phyloP scores from a whole-genome alignment of 2,888 invertebrate genomes.

The Geotrupes spiniger region DNA sequence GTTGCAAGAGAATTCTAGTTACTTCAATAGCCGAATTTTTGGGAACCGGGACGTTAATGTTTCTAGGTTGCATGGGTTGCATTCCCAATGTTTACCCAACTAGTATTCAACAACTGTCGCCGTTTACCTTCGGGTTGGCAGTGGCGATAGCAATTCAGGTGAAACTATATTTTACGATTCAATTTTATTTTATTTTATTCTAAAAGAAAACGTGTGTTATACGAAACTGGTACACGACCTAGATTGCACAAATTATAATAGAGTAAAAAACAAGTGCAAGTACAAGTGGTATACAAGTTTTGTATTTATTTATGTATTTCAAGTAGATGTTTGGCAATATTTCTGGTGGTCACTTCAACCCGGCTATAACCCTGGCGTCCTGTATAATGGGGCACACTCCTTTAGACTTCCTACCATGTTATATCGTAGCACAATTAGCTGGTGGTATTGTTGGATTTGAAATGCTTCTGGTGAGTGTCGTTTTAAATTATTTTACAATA shows the following conservation, averaged over 20 bases:
- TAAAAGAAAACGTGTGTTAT: too few relatives aligned
- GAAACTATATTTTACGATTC: too few relatives aligned
- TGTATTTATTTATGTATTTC: too few relatives aligned
- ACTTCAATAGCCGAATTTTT: constrained; percentile 66
- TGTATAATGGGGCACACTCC: constrained; percentile 58
- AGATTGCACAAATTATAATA: too few relatives aligned
- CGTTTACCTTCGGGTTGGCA: constrained; percentile 34
- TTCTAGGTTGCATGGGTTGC: constrained; percentile 74
- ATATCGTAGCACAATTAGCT: constrained; percentile 62
- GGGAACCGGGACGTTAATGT: constrained; percentile 64
- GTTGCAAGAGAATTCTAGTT: too few relatives aligned
- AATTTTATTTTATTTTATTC: too few relatives aligned
- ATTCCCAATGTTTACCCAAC: constrained; percentile 50
- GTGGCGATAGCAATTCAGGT: neutral
- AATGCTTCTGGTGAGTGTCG: constrained; percentile 54
- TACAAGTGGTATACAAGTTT: too few relatives aligned
- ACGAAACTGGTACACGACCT: too few relatives aligned
- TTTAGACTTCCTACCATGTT: constrained; percentile 55
- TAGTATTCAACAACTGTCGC: constrained; percentile 51
- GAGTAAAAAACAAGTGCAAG: too few relatives aligned
- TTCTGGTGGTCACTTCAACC: constrained; percentile 76
- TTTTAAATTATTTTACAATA: neutral
- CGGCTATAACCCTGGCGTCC: constrained; percentile 68
- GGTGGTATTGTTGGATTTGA: constrained; percentile 71
- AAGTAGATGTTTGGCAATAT: constrained; percentile 72